phyloP scores from a whole-genome alignment of 2,797 vertebrate genomes.

The Notolabrus celidotus region DNA sequence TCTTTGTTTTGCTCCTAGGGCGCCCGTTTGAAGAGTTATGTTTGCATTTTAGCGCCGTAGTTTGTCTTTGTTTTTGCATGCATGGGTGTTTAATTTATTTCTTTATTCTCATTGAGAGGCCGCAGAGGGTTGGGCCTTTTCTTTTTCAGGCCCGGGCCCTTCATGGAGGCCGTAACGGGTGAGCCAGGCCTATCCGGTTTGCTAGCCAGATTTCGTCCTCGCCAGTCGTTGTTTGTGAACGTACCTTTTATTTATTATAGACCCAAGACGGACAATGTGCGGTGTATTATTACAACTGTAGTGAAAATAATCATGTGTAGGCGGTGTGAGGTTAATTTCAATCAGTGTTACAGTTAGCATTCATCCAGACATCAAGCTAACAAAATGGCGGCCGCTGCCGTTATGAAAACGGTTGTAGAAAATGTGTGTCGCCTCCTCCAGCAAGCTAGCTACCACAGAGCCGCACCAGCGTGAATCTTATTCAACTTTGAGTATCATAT shows the following conservation, averaged over 20 bases:
- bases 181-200: constrained; percentile 62
- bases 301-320: rapidly evolving
- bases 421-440: constrained; percentile 42
- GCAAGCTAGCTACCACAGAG: constrained; percentile 31
- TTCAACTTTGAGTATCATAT: background rate
- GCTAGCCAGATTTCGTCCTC: constrained; percentile 28
- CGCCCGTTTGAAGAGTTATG: constrained; percentile 25
- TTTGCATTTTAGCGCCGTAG: constrained; percentile 30
- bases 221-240: rapidly evolving
- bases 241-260: background rate
- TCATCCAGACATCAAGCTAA: constrained; percentile 66
- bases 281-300: rapidly evolving
- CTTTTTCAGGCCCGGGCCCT: constrained; percentile 75
- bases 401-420: constrained; percentile 55
- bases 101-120: constrained; percentile 71
- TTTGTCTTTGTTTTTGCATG: constrained; percentile 61
- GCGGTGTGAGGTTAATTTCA: background rate
- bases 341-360: constrained; percentile 55
- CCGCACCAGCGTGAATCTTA: background rate
- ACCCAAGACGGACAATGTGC: rapidly evolving
- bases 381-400: constrained; percentile 82
- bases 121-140: constrained; percentile 80
- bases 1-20: constrained; percentile 25
- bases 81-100: constrained; percentile 60
- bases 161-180: constrained; percentile 71